Base-by-base conservation (phyloP, 2,797 vertebrate species). In the Ctenopoma kingsleyae region DNA sequence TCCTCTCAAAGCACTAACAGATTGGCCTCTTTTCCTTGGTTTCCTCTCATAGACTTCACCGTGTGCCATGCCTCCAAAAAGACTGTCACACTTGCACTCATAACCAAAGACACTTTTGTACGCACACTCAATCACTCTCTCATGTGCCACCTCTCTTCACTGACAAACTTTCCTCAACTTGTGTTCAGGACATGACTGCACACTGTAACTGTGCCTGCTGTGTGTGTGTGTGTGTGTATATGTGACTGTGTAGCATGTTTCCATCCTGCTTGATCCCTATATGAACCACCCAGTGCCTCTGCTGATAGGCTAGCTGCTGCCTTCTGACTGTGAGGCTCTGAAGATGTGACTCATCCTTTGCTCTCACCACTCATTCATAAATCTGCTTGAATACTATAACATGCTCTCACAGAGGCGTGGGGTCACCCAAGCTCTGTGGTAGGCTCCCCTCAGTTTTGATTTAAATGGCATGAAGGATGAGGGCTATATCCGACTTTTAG, bases 331-430 rank as follows among this genome's bases (percentile, higher is more conserved):
- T 25, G 71, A 75, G 56, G 73, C 72, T 71, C 72, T 55, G 85
- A 93, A 92, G 88, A 78, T 66, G 84, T 94, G 92, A 94, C 89
- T 94, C 91, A 94, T 93, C 87, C 71, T 68, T 85, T 69, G 70
- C 89, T 91, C 84, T 90, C 88, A 47, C 67, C 75, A 71, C 89
- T 93, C 93, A 93, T 92, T 94, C 92, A 93, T 93, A 92, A 92
- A 92, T 91, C 83, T 86, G 83, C 60, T 55, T 81, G 88, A 92
- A 92, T 93, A 93, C 89, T 93, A 91, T 74, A 80, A 87, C 89
- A 92, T 93, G 89, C 87, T 87, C 79, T 76, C 53, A 7, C 54
- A 67, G 78, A 71, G 65, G 83, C 35, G 25, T 13, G 54, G 65
- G 65, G 36, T 58, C 76, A 60, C 82, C 80, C 50, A 20, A 44